Conservation (phyloP, 2,797 vertebrate species). For the Mus minutoides region DNA sequence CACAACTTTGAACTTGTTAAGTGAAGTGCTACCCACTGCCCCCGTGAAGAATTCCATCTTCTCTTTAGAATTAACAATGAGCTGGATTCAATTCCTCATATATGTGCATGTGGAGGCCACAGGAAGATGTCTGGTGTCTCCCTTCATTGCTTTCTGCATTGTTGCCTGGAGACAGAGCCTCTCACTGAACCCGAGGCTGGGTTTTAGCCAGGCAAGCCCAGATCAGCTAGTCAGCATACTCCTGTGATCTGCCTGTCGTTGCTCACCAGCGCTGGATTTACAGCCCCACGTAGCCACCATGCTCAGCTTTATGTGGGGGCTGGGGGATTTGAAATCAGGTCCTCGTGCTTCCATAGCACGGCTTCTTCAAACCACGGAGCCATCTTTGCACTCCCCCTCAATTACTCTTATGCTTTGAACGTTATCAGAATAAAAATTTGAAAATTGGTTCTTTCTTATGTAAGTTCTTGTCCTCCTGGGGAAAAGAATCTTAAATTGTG, state of each 20-base stretch:
- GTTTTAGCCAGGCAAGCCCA: not conserved
- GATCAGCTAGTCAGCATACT: not conserved
- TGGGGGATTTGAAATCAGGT: not conserved
- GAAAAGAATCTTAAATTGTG: not conserved
- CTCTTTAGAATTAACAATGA: slow-evolving; percentile 4
- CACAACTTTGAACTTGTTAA: slow-evolving; percentile 25
- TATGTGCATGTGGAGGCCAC: not conserved
- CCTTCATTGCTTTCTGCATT: not conserved
- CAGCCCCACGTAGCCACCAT: not conserved
- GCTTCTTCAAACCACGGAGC: not conserved
- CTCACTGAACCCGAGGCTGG: not conserved
- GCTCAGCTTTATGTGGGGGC: not conserved
- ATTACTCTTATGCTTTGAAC: not conserved
- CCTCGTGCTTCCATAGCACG: not conserved
- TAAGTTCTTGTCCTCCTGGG: not conserved
- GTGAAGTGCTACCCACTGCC: not conserved
- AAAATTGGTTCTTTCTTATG: not conserved
- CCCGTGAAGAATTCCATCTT: not conserved
- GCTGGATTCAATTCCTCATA: not conserved
- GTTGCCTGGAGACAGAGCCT: not conserved
- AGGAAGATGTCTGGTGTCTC: not conserved
- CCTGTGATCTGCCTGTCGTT: not conserved
- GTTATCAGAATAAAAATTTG: slow-evolving; percentile 21
- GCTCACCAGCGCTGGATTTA: not conserved
- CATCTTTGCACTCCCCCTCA: not conserved